Base-by-base conservation (phyloP, 2,888 invertebrate species). In the Machimus rusticus region DNA sequence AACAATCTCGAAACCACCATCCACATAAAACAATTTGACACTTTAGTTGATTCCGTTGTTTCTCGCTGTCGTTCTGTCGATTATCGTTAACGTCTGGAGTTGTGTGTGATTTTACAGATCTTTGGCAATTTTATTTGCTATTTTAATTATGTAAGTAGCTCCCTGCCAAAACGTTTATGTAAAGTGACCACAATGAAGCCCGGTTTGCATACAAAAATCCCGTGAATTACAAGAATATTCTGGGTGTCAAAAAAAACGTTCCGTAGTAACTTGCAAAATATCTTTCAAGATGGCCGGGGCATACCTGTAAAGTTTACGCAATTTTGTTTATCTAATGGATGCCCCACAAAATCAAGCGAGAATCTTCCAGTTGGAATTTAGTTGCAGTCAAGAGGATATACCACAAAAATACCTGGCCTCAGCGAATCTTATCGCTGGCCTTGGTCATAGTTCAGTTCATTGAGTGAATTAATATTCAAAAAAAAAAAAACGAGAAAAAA, bases 221-320 rank as follows among this genome's bases (percentile, higher is more conserved):
- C 5, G 82, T 57, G 39, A 55, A 57, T 78, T 86, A 6, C 8
- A 57, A 43, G 23, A 34, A 66, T 12, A 23, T 84, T 74, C 37
- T 84, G 9, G 34, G 39, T 84, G 74, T n/a, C 84, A 84, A 66
- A 84, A 84, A 84, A 37, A 37, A 37, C 19, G 79, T 51, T 34
- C 28, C 23, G 34, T 23, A 46, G 34, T 46, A 39, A 39, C 74
- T 39, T 57, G 66, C 57, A 84, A 84, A 84, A 84, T 87, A 78
- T 78, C 87, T 87, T 88, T 76, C 88, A 88, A 88, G 87, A 88
- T 88, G 88, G 88, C 88, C 87, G 88, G 87, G 66, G 51, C 74
- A 77, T 57, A 57, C 66, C 74, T 28, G 39, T 46, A 55, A 74
- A 86, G 86, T 86, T 86, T 86, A 86, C 86, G 86, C 86, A 86